Evolutionary conservation across 2,888 invertebrate species (phyloP).

Genomic region (Ecliptopera silaceata): DNA sequence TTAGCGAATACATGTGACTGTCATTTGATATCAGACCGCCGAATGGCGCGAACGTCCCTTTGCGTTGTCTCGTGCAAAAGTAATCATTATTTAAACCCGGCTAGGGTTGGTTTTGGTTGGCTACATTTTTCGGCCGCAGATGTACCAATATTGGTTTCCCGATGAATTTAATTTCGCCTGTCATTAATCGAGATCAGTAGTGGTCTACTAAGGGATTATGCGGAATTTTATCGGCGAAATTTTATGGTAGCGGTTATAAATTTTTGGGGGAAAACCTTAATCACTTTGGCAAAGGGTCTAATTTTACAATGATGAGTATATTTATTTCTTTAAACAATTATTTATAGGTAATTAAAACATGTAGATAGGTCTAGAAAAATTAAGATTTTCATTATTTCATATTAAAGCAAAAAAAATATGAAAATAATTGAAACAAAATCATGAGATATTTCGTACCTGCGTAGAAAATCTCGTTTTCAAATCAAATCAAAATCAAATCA

Average conservation of each 20-base stretch:
- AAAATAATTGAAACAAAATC: too few species aligned
- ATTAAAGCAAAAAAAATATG: too few species aligned
- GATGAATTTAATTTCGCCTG: constrained; percentile 74
- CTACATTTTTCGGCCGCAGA: constrained; percentile 49
- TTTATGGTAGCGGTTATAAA: constrained; percentile 46
- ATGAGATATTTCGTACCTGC: too few species aligned
- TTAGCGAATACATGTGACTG: constrained; percentile 71
- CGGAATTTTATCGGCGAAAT: constrained; percentile 67
- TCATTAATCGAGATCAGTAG: constrained; percentile 73
- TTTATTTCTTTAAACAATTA: constrained; percentile 5
- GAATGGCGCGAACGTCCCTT: constrained; percentile 49
- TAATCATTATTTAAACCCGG: constrained; percentile 42
- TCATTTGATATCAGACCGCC: constrained; percentile 69
- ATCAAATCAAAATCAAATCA: too few species aligned
- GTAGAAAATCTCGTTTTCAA: too few species aligned
- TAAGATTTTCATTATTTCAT: too few species aligned
- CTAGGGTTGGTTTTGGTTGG: constrained; percentile 50
- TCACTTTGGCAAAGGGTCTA: constrained; percentile 24
- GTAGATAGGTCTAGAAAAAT: too few species aligned
- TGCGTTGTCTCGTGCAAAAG: constrained; percentile 43
- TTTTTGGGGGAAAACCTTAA: constrained; percentile 32
- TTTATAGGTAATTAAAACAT: too few species aligned
- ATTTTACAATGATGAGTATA: not conserved
- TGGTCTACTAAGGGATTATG: constrained; percentile 68
- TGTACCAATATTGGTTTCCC: constrained; percentile 67